phyloP scores from a whole-genome alignment of 2,888 invertebrate species.

The Diogma glabrata region DNA sequence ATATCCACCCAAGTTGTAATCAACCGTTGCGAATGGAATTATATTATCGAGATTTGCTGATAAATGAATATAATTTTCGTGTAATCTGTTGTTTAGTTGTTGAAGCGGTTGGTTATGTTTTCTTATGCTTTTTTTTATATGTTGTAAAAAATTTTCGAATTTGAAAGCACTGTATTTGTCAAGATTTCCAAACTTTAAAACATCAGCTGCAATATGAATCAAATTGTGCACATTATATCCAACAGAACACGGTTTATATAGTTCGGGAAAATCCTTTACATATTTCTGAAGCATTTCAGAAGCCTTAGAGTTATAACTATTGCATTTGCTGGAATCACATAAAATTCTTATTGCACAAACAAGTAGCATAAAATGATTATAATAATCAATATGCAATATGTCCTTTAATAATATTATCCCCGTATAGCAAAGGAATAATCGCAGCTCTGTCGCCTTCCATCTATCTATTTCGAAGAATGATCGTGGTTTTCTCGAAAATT shows the following conservation, averaged over 20 bases:
- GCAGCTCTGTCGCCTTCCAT: neutral
- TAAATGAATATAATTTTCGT: neutral
- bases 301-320: conserved; percentile 4
- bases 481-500: neutral
- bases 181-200: conserved; percentile 8
- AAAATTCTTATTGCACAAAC: neutral
- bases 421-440: neutral
- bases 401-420: neutral
- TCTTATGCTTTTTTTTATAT: neutral
- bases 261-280: conserved; percentile 3
- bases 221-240: conserved; percentile 12
- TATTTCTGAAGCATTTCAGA: neutral
- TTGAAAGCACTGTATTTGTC: conserved; percentile 9
- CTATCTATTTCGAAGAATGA: neutral
- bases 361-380: neutral
- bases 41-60: neutral
- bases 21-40: neutral
- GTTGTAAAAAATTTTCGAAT: conserved; percentile 5
- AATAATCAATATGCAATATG: neutral
- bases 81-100: neutral
- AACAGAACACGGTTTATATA: conserved; percentile 4
- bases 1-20: neutral
- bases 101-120: neutral
- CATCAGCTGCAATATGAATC: conserved; percentile 9
- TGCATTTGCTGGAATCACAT: neutral